phyloP scores from a whole-genome alignment of 2,113 vertebrate genomes.

The Sinocyclocheilus grahami region DNA sequence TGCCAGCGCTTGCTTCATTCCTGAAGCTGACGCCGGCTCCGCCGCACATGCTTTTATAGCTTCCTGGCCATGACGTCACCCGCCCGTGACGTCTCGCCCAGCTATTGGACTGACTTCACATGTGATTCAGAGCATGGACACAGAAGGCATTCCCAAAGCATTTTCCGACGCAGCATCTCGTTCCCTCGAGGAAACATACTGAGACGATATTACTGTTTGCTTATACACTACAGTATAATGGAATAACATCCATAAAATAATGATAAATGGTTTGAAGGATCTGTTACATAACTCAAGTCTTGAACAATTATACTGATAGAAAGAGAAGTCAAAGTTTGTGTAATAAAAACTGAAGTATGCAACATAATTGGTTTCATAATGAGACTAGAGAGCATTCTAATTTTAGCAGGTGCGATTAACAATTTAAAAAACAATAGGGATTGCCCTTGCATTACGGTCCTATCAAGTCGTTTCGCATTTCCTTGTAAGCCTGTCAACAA shows the following conservation, averaged over 20 bases:
- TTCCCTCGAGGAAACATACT: too few relatives aligned
- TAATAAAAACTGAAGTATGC: slow-evolving; percentile 41
- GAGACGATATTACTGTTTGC: background rate
- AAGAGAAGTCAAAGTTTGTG: slow-evolving; percentile 30
- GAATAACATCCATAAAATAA: slow-evolving; percentile 16
- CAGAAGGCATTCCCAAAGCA: too few relatives aligned
- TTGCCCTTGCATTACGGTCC: slow-evolving; percentile 9
- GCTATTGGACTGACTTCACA: too few relatives aligned
- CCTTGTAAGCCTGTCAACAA: slow-evolving; percentile 31
- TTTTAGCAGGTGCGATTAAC: slow-evolving; percentile 24
- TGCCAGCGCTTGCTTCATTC: too few relatives aligned
- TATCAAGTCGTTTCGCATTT: slow-evolving; percentile 14
- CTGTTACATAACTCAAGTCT: slow-evolving; percentile 33
- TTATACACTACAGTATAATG: background rate
- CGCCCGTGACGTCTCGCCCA: too few relatives aligned
- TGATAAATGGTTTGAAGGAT: slow-evolving; percentile 2
- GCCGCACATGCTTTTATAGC: too few relatives aligned
- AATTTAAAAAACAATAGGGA: slow-evolving; percentile 13
- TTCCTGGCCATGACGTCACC: too few relatives aligned
- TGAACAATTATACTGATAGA: background rate
- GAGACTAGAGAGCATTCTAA: slow-evolving; percentile 34
- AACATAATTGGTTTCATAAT: slow-evolving; percentile 44
- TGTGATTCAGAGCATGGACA: too few relatives aligned
- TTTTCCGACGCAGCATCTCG: too few relatives aligned
- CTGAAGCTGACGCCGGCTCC: too few relatives aligned